These are phyloP conservation scores for Pseudotriccus pelzelni DNA, from an alignment of 2,797 vertebrate species.

Conservation along the genomic window DNA sequence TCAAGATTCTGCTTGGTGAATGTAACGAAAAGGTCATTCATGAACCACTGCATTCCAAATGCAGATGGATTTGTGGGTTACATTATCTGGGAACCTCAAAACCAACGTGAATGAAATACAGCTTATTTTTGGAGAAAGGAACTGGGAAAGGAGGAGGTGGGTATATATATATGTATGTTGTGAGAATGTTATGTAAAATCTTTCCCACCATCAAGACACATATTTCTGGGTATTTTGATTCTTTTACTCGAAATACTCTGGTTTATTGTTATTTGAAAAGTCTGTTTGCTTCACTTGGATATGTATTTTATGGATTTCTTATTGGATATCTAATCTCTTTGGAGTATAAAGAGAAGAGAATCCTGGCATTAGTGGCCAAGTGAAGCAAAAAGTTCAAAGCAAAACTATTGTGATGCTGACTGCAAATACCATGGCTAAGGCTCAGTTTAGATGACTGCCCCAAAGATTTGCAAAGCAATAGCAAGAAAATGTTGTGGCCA, in stretches of 20 bases:
- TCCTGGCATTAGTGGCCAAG: background rate
- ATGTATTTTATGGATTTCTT: background rate
- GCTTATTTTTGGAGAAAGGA: constrained; percentile 26
- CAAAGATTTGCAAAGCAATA: background rate
- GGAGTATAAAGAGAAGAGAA: background rate
- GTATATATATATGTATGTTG: background rate
- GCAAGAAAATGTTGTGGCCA: background rate
- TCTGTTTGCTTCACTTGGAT: constrained; percentile 28
- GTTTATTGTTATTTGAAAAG: constrained; percentile 34
- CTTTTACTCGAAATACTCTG: background rate
- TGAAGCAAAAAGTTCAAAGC: background rate
- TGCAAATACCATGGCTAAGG: background rate
- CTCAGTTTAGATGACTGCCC: background rate
- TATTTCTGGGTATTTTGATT: constrained; percentile 21
- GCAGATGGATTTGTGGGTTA: constrained; percentile 24
- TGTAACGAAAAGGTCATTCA: constrained; percentile 24
- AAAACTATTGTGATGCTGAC: background rate
- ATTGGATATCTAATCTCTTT: background rate
- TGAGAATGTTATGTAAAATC: constrained; percentile 14
- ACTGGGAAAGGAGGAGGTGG: background rate
- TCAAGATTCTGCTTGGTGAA: constrained; percentile 26
- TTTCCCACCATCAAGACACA: constrained; percentile 21
- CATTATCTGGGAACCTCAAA: constrained; percentile 19
- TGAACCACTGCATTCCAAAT: background rate
- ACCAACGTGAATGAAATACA: constrained; percentile 36